Evolutionary conservation across 2,888 invertebrate species (phyloP).

Genomic region (Himalopsyche japonica): DNA sequence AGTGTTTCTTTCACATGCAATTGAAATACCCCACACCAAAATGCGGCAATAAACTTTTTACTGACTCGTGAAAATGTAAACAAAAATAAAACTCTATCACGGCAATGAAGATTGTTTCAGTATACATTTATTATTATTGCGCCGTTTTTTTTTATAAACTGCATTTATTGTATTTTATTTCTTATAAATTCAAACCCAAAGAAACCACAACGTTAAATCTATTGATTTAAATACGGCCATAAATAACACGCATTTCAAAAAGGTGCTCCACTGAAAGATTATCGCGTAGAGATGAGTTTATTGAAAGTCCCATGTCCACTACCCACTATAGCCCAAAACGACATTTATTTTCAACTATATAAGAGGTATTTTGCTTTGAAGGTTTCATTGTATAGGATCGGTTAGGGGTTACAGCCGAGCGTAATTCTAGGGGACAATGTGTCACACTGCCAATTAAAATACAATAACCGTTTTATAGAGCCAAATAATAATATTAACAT

Average conservation of each 20-base stretch:
- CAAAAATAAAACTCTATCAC: not conserved
- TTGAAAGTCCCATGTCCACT: not conserved
- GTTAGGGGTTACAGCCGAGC: slow-evolving; percentile 4
- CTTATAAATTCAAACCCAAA: not conserved
- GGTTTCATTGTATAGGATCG: not conserved
- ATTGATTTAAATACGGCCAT: slow-evolving; percentile 19
- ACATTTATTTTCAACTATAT: not conserved
- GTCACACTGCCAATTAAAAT: slow-evolving; percentile 38
- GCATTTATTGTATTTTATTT: not conserved
- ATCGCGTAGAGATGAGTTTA: not conserved
- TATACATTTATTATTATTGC: not conserved
- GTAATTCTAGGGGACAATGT: slow-evolving; percentile 21
- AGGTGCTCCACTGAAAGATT: slow-evolving; percentile 34
- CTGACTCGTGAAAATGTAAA: not conserved
- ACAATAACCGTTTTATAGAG: slow-evolving; percentile 35
- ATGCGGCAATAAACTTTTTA: not conserved
- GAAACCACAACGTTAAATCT: not conserved
- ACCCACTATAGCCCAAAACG: not conserved
- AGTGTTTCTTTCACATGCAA: not conserved
- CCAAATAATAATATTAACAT: slow-evolving; percentile 8
- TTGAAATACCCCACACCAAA: not conserved
- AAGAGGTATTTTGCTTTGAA: not conserved
- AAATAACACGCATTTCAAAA: slow-evolving; percentile 26
- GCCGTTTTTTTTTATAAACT: not conserved
- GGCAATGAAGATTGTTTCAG: not conserved